Base-by-base conservation (phyloP, 2,888 invertebrate genomes). In the Thymelicus acteon region DNA sequence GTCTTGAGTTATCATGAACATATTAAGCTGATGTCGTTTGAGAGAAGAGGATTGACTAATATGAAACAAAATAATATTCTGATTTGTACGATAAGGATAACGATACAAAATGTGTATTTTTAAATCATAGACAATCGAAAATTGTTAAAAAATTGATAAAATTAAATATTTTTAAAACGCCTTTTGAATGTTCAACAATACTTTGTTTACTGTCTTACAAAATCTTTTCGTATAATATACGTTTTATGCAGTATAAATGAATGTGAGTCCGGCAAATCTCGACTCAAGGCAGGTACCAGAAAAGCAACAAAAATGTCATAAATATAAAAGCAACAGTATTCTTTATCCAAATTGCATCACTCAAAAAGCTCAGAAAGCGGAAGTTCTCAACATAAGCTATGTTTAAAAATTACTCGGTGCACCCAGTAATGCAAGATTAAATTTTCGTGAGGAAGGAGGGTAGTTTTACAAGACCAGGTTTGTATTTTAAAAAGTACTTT, bases 371-470 rank as follows among this genome's bases (percentile, higher is more conserved):
- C 54, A 54, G 24, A 54, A 40, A 31, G 61, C 47, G 47, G 61
- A 48, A 62, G 61, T 62, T 48, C 61, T 62, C 31, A 47, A 62
- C 47, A 31, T 62, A 62, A 31, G 44, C 60, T 31, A 13, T 37
- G 24, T 62, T 62, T 48, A 62, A 62, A 62, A 62, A 62, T 61
- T 48, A 62, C 61, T 62, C 40, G 60, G 44, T 61, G 47, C 61
- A 47, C n/a, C 47, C 47, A 13, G 61, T 61, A 13, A 61, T 61
- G 24, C 24, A 24, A 61, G 61, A 61, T 61, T 47, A 47, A 61
- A 61, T 61, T 61, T 61, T 61, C 47, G 12, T 47, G 19, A 52
- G 15, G 24, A 54, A 19, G 19, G 24, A 12, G 54, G 54, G 54
- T 54, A 54, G 24, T 19, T 52, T 52, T 52, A 54, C 54, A 54